phyloP scores from a whole-genome alignment of 2,113 vertebrate species.

The Balaenoptera acutorostrata region DNA sequence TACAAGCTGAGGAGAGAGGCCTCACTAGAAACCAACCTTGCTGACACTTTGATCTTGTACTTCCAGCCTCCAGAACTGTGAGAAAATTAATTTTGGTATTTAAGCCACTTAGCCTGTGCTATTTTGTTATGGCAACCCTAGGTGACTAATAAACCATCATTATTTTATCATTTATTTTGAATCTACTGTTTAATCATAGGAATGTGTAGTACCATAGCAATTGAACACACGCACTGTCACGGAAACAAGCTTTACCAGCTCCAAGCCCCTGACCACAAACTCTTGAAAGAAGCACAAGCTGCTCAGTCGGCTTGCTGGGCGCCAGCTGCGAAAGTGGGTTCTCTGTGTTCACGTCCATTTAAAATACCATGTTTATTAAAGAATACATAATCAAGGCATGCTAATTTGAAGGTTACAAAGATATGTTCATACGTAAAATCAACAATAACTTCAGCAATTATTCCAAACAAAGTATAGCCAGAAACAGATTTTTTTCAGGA shows the following conservation, averaged over 20 bases:
- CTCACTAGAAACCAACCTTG: neutral
- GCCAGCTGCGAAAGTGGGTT: neutral
- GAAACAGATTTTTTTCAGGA: neutral
- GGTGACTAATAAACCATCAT: no score
- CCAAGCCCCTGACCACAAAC: neutral
- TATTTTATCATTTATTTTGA: neutral
- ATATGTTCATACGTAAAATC: neutral
- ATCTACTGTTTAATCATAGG: neutral
- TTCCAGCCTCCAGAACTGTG: neutral
- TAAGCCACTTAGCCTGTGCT: neutral
- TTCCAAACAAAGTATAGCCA: neutral
- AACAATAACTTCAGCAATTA: neutral
- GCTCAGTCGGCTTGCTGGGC: fast-evolving
- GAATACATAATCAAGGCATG: neutral
- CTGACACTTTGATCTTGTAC: neutral
- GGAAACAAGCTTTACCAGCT: neutral
- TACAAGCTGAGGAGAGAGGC: neutral
- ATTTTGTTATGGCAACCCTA: neutral
- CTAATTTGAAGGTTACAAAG: neutral
- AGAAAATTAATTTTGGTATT: neutral
- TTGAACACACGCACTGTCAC: neutral
- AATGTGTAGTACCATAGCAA: neutral
- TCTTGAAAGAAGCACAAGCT: neutral
- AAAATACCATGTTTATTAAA: neutral
- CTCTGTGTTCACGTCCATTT: neutral